These are phyloP conservation scores for Dryobota labecula DNA, from an alignment of 2,888 invertebrate genomes.

Conservation along the genomic window DNA sequence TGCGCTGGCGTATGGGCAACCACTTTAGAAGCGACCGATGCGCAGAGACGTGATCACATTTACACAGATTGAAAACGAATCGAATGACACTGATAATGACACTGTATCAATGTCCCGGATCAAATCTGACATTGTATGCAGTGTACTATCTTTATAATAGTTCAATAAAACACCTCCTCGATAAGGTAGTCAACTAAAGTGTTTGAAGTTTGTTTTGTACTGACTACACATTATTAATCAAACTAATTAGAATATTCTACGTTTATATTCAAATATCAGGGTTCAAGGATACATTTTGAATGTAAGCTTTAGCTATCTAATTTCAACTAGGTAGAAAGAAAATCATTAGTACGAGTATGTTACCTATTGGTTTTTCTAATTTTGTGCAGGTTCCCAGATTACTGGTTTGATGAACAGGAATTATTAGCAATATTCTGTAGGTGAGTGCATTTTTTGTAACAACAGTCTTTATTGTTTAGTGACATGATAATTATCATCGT, in stretches of 20 bases:
- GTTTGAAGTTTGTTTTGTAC: conserved; percentile 7
- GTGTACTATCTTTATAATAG: neutral
- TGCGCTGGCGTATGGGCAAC: too few relatives aligned
- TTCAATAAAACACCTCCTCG: neutral
- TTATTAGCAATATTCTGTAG: too few relatives aligned
- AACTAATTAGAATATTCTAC: conserved; percentile 22
- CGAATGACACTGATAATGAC: neutral
- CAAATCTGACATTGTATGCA: neutral
- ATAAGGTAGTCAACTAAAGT: neutral
- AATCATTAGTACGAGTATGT: too few relatives aligned
- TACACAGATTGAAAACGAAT: too few relatives aligned
- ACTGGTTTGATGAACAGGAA: neutral
- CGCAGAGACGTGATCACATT: too few relatives aligned
- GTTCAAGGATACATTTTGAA: conserved; percentile 27
- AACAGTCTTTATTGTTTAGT: too few relatives aligned
- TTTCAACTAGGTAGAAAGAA: neutral
- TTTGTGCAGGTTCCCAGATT: too few relatives aligned
- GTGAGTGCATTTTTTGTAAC: too few relatives aligned
- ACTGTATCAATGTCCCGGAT: neutral
- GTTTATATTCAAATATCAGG: conserved; percentile 8
- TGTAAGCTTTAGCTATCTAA: neutral
- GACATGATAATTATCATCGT: too few relatives aligned
- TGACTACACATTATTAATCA: conserved; percentile 17
- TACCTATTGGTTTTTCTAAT: neutral
- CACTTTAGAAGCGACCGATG: too few relatives aligned